These are phyloP conservation scores for Pristionchus exspectatus DNA, from an alignment of 2,888 invertebrate genomes.

Conservation along the genomic window DNA sequence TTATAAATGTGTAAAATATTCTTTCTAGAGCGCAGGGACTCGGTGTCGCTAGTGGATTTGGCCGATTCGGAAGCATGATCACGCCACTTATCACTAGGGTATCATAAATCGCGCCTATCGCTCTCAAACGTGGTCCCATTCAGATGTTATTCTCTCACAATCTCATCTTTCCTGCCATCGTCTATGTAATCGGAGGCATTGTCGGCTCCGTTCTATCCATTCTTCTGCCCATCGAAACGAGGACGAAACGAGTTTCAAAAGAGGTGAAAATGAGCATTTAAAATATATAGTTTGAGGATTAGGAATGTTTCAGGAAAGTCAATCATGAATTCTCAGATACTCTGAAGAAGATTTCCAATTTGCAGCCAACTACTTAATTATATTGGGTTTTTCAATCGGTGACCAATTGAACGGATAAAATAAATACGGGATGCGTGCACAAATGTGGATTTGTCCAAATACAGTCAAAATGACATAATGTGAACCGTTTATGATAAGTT, in stretches of 20 bases:
- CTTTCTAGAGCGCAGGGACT: conserved; percentile 25
- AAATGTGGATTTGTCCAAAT: not conserved
- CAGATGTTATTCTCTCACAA: not conserved
- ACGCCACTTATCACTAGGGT: not conserved
- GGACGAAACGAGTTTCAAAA: not conserved
- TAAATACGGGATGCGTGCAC: not conserved
- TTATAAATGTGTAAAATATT: too few relatives aligned
- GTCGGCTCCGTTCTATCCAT: not conserved
- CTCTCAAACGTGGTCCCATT: not conserved
- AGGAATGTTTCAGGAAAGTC: not conserved
- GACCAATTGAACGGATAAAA: not conserved
- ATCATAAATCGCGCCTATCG: too few relatives aligned
- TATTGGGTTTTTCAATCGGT: not conserved
- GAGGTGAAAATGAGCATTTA: not conserved
- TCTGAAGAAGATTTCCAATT: too few relatives aligned
- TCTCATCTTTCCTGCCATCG: not conserved
- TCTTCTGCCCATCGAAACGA: not conserved
- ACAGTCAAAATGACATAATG: too few relatives aligned
- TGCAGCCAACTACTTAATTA: not conserved
- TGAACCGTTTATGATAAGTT: too few relatives aligned
- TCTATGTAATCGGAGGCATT: not conserved
- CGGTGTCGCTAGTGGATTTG: conserved; percentile 4
- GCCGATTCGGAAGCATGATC: conserved; percentile 15
- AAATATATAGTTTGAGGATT: not conserved
- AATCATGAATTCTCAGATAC: not conserved